Percentiles rank a stretch among this genome's conserved stretches.
phyloP scores from a whole-genome alignment of 30 jellyfish, hydroid and myxozoan species.

The Turritopsis dohrnii region DNA sequence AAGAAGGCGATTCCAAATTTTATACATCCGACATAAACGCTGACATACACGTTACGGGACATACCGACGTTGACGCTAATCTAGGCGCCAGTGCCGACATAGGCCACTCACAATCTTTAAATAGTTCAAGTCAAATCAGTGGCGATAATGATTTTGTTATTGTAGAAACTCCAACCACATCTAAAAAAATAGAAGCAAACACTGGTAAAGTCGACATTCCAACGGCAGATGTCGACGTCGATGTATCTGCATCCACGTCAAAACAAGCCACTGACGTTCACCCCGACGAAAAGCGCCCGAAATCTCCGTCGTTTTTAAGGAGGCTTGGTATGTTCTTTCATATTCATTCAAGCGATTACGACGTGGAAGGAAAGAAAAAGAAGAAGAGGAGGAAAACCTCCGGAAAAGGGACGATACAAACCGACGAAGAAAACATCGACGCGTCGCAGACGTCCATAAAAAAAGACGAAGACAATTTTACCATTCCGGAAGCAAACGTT shows the following conservation, averaged over 20 bases:
- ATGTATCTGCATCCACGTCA: background rate
- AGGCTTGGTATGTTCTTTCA: constrained; percentile 36
- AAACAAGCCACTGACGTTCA: background rate
- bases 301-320: constrained; percentile 26
- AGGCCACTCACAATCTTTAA: background rate
- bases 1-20: constrained; percentile 11
- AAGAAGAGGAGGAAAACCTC: background rate
- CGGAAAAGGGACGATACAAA: background rate
- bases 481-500: constrained; percentile 25
- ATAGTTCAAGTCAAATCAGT: background rate
- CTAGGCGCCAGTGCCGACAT: constrained; percentile 4
- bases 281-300: constrained; percentile 4
- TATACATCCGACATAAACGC: background rate
- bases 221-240: background rate
- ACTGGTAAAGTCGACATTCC: background rate
- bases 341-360: constrained; percentile 7
- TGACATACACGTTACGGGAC: background rate
- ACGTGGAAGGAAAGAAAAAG: constrained; percentile 7
- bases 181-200: background rate
- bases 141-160: constrained; percentile 23
- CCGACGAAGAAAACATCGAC: background rate
- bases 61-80: background rate
- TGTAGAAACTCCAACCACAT: constrained; percentile 25
- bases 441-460: constrained; percentile 16
- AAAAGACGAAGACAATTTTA: constrained; percentile 26